Base-by-base conservation (phyloP, 2,888 invertebrate genomes). In the Drosophila seclusa region DNA sequence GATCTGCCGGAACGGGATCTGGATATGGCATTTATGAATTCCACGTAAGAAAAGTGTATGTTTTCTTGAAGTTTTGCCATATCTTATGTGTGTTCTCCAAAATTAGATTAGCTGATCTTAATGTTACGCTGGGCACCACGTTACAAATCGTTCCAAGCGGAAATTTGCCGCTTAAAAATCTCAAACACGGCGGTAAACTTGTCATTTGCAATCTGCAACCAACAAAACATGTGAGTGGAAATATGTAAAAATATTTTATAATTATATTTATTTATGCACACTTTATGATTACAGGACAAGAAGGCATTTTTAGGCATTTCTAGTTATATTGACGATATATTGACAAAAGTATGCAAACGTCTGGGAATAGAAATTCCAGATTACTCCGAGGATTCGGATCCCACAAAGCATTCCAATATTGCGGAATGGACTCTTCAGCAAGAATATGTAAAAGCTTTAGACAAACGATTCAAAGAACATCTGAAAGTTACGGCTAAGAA, bases 91-190 rank as follows among this genome's bases (percentile, higher is more conserved):
- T 38, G 0, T 16, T 36, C 32, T 52, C 21, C 2, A 54, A 27
- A 55, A 32, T 27, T 48, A 99, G 98, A 91, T 94, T 97, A 90
- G 97, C 99, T 68, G 99, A 99, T 94, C 93, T 99, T 60, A 98
- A 98, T 92, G 96, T 99, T 89, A 97, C 98, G 85, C 94, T 99
- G 76, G 99, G 99, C 38, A 99, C 99, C n/a, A 99, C 99, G 7
- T 94, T 99, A 60, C 99, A 99, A 95, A 99, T 99, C 83, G 91
- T 98, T 78, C 99, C 99, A 48, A 98, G 99, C 93, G 99, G 99
- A 18, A 98, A 97, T 93, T 94, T 99, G 80, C 99, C 99, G 5
- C 93, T 98, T 40, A 95, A 95, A 90, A 96, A 96, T 73, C 96
- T 97, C 83, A 97, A 97, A 91, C 96, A 96, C 92, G 96, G 96